Base-by-base conservation (phyloP, 2,113 vertebrate species). In the Lophochroa leadbeateri region DNA sequence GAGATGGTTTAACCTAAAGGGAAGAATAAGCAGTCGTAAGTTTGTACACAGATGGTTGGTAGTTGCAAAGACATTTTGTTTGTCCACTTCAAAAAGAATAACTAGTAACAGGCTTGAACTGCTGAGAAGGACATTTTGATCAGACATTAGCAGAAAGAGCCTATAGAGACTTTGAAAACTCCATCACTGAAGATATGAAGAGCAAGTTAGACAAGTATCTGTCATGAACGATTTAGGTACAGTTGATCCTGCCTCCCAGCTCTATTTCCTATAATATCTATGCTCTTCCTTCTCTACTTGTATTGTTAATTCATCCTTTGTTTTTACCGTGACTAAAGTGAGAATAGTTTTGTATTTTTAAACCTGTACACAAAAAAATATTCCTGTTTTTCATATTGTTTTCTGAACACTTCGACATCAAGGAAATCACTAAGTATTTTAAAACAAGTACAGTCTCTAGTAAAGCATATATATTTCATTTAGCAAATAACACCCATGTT, bases 121-220 rank as follows among this genome's bases (percentile, higher is more conserved):
- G 93, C 94, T 96, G 94, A 95, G 94, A 5, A 92, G 88, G 89
- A 68, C 74, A 57, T 91, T 96, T 96, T 79, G 78, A 57, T 84
- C 13, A 79, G 86, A 71, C 64, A 39, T 90, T 68, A 70, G 18
- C 21, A 87, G 85, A 74, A 92, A 79, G 24, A 90, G 82, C 63
- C 71, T 31, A 55, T 55, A 68, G 89, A 95, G 74, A 65, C 16
- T 47, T 28, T 46, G 52, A 61, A 41, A 92, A 95, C 49, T 83
- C 82, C 80, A 87, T 96, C 94, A 86, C 35, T 0, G 4, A 58
- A 70, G 61, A 94, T 95, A 44, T 47, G 35, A 95, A 95, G 83
- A 94, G 50, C 47, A 77, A 89, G 77, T 31, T 44, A 87, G 95
- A 95, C 94, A 97, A 92, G 89, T 68, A 72, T 91, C 47, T 97